These are phyloP conservation scores for Epinephelus fuscoguttatus DNA, from an alignment of 2,113 vertebrate species.

Conservation along the genomic window DNA sequence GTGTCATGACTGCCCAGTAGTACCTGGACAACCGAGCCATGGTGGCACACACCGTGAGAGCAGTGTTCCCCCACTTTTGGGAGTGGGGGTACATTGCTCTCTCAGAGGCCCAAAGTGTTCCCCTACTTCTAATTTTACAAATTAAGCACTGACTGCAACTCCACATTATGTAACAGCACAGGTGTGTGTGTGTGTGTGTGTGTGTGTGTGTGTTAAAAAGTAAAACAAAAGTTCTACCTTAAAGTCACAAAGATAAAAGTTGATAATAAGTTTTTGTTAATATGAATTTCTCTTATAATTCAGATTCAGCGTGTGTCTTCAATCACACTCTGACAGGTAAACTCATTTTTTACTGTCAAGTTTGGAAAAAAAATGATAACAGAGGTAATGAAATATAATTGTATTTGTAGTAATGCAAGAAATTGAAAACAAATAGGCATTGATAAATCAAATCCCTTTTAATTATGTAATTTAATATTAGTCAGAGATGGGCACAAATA, in stretches of 20 bases:
- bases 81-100: no score
- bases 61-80: no score
- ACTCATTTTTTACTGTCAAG: not conserved
- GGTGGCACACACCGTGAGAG: no score
- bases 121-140: no score
- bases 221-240: not conserved
- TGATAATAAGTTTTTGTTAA: not conserved
- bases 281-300: not conserved
- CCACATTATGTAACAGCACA: no score
- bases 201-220: not conserved
- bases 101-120: no score
- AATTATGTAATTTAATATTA: not conserved
- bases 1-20: no score
- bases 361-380: not conserved
- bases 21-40: no score
- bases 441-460: not conserved
- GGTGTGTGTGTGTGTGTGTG: not conserved
- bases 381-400: not conserved
- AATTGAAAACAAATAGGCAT: not conserved
- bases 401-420: not conserved
- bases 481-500: no score
- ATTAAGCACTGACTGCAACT: no score
- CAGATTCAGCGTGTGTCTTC: accelerated
- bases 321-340: accelerated
- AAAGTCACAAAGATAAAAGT: not conserved